Conservation (phyloP, 2,113 vertebrate species). For the Bothrops jararaca region DNA sequence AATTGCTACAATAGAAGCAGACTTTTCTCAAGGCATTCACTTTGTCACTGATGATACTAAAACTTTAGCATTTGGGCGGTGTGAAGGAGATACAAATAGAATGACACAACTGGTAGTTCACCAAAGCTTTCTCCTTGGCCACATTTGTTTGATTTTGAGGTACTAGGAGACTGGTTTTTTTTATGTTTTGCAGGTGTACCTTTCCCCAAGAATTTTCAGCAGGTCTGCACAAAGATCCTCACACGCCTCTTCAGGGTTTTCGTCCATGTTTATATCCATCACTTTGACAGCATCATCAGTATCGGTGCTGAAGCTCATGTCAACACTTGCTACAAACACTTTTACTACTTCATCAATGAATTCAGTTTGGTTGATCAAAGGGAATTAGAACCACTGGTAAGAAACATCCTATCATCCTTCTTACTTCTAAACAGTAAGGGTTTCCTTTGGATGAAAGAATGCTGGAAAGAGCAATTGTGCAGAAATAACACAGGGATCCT, state of each 20-base stretch:
- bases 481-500: not conserved
- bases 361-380: constrained; percentile 93
- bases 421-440: not conserved
- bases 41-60: not conserved
- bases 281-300: constrained; percentile 93
- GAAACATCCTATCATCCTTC: constrained; percentile 39
- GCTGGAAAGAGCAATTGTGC: not conserved
- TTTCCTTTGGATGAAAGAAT: not conserved
- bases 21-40: not conserved
- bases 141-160: not conserved
- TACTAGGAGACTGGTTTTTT: not conserved
- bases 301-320: constrained; percentile 96
- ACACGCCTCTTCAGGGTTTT: constrained; percentile 96
- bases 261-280: constrained; percentile 97
- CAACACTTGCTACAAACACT: constrained; percentile 98
- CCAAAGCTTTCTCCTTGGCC: not conserved
- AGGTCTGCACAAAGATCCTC: constrained; percentile 96
- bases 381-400: constrained; percentile 94
- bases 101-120: not conserved
- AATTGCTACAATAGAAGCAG: not conserved
- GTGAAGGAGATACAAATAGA: not conserved
- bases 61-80: not conserved
- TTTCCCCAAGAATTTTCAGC: constrained; percentile 97
- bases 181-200: constrained; percentile 80
- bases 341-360: constrained; percentile 95